phyloP scores from a whole-genome alignment of 2,797 vertebrate species.

The Sebastes oblongus region DNA sequence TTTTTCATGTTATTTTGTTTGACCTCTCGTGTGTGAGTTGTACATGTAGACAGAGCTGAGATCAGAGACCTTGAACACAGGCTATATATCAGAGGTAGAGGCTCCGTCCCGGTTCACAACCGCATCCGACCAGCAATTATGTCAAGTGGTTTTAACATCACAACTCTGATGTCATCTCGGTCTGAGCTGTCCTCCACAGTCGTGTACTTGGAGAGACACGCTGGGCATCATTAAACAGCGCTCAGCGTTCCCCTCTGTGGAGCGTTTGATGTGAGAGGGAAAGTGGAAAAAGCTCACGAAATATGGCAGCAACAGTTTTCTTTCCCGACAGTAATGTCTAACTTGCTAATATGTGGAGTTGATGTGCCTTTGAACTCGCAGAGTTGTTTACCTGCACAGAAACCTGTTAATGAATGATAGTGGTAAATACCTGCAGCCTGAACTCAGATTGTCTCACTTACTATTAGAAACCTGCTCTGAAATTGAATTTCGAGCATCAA shows the following conservation, averaged over 20 bases:
- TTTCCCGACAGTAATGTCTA: conserved; percentile 40
- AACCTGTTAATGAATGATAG: conserved; percentile 59
- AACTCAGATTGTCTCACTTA: conserved; percentile 40
- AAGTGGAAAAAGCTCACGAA: conserved; percentile 34
- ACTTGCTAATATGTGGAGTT: conserved; percentile 47
- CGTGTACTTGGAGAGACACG: conserved; percentile 26
- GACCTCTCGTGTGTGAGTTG: not conserved
- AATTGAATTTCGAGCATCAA: conserved; percentile 66
- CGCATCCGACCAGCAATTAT: conserved; percentile 26
- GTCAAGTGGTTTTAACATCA: conserved; percentile 51
- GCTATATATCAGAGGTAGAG: conserved; percentile 19
- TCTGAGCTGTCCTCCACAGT: conserved; percentile 32
- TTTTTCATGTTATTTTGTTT: not conserved
- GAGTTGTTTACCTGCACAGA: conserved; percentile 63
- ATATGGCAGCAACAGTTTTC: conserved; percentile 36
- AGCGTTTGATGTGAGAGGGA: conserved; percentile 62
- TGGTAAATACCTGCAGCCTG: conserved; percentile 43
- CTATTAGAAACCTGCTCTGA: conserved; percentile 45
- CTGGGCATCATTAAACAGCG: conserved; percentile 55
- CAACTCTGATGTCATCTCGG: conserved; percentile 42
- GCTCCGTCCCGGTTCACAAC: conserved; percentile 8
- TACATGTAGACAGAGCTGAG: conserved; percentile 1
- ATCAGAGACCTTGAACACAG: conserved; percentile 29
- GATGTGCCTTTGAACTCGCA: conserved; percentile 66
- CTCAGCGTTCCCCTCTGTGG: conserved; percentile 35